Conservation (phyloP, 1,140 invertebrate species). For the Pseudomyrmex dendroicus region DNA sequence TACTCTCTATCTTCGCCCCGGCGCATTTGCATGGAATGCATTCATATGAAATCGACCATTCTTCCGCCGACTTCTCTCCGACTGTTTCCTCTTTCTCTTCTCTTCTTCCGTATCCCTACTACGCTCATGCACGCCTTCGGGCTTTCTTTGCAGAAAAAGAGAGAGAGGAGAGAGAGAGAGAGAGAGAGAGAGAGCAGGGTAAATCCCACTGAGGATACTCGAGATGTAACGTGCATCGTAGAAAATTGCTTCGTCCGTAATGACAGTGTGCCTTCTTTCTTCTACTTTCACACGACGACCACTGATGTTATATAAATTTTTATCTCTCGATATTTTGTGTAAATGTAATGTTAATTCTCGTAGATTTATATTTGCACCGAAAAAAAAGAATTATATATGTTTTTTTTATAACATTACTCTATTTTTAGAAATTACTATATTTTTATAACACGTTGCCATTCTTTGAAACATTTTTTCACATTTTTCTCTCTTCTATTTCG, state of each 20-base stretch:
- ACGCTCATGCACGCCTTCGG: slow-evolving; percentile 14
- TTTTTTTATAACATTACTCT: not conserved
- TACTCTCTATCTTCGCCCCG: slow-evolving; percentile 34
- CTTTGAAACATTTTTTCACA: not conserved
- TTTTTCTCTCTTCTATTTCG: not conserved
- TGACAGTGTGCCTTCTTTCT: slow-evolving; percentile 54
- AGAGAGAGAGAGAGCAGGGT: not conserved
- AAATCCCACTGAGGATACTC: slow-evolving; percentile 70
- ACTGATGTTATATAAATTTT: slow-evolving; percentile 20
- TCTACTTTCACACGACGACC: not conserved
- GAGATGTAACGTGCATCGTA: slow-evolving; percentile 61
- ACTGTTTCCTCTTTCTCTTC: slow-evolving; percentile 12
- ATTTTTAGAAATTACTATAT: not conserved
- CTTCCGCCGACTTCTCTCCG: slow-evolving; percentile 67
- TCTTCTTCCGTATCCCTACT: slow-evolving; percentile 10
- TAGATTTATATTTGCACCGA: too few species aligned
- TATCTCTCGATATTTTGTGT: not conserved
- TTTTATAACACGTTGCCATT: too few species aligned
- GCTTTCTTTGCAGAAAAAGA: not conserved
- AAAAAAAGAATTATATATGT: too few species aligned
- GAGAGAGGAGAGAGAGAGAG: too few species aligned
- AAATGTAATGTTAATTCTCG: too few species aligned
- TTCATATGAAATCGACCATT: slow-evolving; percentile 76
- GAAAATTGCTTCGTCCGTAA: slow-evolving; percentile 73
- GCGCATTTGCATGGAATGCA: slow-evolving; percentile 74